Evolutionary conservation across 2,797 vertebrate genomes (phyloP).

Genomic region (Diglossa cyanea): DNA sequence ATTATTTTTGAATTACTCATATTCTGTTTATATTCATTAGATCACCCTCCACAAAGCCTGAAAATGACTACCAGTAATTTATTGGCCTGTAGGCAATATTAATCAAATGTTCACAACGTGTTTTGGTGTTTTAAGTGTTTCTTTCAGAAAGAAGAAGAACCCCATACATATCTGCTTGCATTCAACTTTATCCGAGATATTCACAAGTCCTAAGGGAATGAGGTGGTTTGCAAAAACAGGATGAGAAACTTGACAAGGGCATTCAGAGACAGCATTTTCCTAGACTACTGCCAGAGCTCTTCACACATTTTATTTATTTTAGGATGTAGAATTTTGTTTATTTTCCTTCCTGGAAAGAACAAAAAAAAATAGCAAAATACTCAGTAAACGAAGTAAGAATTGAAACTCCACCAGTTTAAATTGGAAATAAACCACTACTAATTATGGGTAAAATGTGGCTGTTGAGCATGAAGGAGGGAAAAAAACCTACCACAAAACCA

Average conservation of each 20-base stretch:
- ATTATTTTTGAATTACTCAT: background rate
- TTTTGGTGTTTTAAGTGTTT: background rate
- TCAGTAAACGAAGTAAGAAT: background rate
- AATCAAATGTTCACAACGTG: background rate
- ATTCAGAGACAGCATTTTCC: background rate
- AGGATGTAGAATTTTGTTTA: background rate
- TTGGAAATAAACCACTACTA: background rate
- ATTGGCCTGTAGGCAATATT: background rate
- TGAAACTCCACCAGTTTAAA: background rate
- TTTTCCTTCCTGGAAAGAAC: background rate
- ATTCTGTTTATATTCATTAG: background rate
- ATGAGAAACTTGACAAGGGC: background rate
- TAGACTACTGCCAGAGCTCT: background rate
- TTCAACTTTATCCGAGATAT: background rate
- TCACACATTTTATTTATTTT: background rate
- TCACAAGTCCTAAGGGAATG: background rate
- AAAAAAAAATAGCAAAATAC: background rate
- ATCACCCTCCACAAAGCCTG: background rate
- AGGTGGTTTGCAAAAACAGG: background rate
- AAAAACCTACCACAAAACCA: rapidly evolving
- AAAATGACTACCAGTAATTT: background rate
- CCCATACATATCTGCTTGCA: background rate
- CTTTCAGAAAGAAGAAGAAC: background rate
- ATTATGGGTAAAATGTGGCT: background rate
- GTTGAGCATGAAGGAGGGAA: background rate